Conservation (phyloP, 2,797 vertebrate species). For the Euthynnus affinis region DNA sequence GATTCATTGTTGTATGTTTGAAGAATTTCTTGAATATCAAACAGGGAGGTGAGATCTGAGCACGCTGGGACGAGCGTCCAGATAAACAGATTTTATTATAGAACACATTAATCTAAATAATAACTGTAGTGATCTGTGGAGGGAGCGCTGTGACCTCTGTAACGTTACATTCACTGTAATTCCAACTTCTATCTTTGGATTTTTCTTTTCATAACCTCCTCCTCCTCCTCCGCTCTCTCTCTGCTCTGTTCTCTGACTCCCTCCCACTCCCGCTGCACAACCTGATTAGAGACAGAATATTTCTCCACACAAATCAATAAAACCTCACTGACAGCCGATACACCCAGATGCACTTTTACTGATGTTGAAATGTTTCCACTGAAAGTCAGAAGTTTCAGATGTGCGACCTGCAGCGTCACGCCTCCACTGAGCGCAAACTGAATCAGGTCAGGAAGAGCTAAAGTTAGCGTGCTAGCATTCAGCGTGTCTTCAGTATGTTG, state of each 20-base stretch:
- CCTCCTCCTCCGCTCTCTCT: conserved; percentile 37
- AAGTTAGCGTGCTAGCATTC: too few species aligned
- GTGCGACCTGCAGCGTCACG: neutral
- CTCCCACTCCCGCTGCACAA: conserved; percentile 52
- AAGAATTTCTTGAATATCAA: too few species aligned
- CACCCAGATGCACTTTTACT: neutral
- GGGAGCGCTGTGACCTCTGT: neutral
- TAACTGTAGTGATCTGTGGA: neutral
- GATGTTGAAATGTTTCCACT: neutral
- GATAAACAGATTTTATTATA: too few species aligned
- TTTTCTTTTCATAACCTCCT: conserved; percentile 46
- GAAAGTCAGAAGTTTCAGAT: neutral
- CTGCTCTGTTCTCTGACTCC: conserved; percentile 31
- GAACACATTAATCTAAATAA: neutral
- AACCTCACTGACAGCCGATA: neutral
- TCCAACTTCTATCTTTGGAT: conserved; percentile 41
- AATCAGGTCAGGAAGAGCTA: too few species aligned
- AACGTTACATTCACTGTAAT: neutral
- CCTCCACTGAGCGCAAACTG: too few species aligned
- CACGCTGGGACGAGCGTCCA: too few species aligned
- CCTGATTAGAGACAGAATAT: conserved; percentile 40
- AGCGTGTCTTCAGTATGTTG: too few species aligned
- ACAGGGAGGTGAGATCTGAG: too few species aligned
- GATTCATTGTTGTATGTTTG: too few species aligned
- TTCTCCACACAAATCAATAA: conserved; percentile 29